These are phyloP conservation scores for Heteromurus nitidus DNA, from an alignment of 2,888 invertebrate species.

Conservation along the genomic window DNA sequence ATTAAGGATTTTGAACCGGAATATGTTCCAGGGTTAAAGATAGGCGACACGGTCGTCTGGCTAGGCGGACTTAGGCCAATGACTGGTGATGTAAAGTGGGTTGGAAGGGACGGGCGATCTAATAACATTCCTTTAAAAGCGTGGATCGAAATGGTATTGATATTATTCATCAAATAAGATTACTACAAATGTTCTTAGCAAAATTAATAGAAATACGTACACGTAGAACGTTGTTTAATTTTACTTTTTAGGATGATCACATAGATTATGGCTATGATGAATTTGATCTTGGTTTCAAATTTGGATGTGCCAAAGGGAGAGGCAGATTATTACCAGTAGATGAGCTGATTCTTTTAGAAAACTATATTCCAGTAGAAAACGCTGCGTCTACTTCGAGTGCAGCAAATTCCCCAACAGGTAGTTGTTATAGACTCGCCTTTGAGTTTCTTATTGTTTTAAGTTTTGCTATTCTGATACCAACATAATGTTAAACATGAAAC, in stretches of 20 bases:
- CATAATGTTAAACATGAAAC: not conserved
- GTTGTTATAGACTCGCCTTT: not conserved
- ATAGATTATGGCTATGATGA: conserved; percentile 62
- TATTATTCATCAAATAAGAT: too few species aligned
- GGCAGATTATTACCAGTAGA: conserved; percentile 64
- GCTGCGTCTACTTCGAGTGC: conserved; percentile 24
- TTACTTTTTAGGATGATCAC: conserved; percentile 58
- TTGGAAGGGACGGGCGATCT: conserved; percentile 55
- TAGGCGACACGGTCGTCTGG: conserved; percentile 68
- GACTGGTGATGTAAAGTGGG: conserved; percentile 66
- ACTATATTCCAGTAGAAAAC: conserved; percentile 61
- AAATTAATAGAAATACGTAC: too few species aligned
- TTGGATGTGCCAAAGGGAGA: conserved; percentile 64
- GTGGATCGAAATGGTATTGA: conserved; percentile 70
- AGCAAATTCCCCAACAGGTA: conserved; percentile 35
- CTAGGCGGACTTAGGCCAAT: conserved; percentile 63
- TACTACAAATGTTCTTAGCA: too few species aligned
- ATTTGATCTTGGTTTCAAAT: conserved; percentile 60
- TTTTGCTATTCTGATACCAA: not conserved
- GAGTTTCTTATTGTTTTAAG: not conserved
- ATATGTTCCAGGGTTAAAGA: conserved; percentile 52
- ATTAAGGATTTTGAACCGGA: conserved; percentile 55
- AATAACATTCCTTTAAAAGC: conserved; percentile 56
- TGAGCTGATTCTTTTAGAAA: conserved; percentile 64
- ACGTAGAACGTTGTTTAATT: too few species aligned